These are phyloP conservation scores for Malurus leucopterus DNA, from an alignment of 2,797 vertebrate genomes.

Conservation along the genomic window DNA sequence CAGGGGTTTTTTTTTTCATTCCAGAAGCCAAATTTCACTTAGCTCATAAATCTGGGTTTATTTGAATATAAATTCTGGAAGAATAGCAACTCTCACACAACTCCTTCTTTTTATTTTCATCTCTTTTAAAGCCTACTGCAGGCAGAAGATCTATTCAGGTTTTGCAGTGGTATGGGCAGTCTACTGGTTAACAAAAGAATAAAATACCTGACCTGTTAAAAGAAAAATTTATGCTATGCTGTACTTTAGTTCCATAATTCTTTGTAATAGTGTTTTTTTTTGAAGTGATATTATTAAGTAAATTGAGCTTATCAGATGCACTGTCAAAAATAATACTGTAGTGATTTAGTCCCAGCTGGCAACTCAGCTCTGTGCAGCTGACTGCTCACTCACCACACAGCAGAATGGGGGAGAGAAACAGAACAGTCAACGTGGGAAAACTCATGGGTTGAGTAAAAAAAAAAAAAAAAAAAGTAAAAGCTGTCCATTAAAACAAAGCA, in stretches of 20 bases:
- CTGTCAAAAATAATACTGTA: background rate
- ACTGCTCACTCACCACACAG: background rate
- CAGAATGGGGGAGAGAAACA: background rate
- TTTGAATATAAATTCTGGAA: background rate
- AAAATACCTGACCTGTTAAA: background rate
- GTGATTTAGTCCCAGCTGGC: background rate
- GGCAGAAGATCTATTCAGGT: background rate
- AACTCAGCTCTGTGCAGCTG: background rate
- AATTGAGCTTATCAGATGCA: background rate
- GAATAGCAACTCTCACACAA: background rate
- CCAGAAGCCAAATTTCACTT: background rate
- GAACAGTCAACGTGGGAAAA: background rate
- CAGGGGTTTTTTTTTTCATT: background rate
- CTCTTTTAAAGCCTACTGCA: background rate
- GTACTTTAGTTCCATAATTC: background rate
- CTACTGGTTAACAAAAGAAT: background rate
- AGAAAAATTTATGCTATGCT: background rate
- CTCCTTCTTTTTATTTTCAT: background rate
- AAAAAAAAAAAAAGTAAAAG: background rate
- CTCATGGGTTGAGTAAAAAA: background rate
- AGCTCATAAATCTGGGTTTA: background rate
- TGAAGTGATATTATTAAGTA: background rate
- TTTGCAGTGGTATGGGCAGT: background rate
- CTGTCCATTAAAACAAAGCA: fast-evolving
- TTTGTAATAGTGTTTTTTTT: background rate